Evolutionary conservation across 2,797 vertebrate species (phyloP).

Genomic region (Oreonectes daqikongensis): DNA sequence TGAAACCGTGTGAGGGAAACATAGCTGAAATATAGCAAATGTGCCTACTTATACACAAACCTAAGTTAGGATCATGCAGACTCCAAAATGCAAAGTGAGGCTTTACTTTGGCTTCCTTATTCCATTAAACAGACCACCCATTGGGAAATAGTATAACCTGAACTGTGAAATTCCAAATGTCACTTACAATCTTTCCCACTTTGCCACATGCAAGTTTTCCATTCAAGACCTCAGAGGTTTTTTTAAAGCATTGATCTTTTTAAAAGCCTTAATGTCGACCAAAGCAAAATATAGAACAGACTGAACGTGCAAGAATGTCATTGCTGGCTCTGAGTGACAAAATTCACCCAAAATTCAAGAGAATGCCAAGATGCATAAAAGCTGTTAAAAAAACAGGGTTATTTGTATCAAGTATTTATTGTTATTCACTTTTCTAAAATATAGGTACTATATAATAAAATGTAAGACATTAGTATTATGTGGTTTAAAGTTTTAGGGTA

Average conservation of each 20-base stretch:
- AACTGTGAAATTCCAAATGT: constrained; percentile 48
- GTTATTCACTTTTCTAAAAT: too few species aligned
- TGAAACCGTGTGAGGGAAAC: not conserved
- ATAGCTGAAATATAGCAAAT: constrained; percentile 10
- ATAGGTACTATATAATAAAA: too few species aligned
- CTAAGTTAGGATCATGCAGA: constrained; percentile 3
- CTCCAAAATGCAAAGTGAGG: not conserved
- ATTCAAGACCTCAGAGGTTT: not conserved
- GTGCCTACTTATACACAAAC: constrained; percentile 11
- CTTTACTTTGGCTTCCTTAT: not conserved
- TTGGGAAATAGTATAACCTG: constrained; percentile 48
- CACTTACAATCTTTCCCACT: constrained; percentile 20
- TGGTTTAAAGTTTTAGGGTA: too few species aligned
- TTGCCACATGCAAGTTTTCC: not conserved
- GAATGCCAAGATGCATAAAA: too few species aligned
- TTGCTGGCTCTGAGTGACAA: too few species aligned
- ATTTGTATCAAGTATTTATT: too few species aligned
- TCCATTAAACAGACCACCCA: constrained; percentile 45
- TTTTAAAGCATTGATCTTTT: not conserved
- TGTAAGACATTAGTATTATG: too few species aligned
- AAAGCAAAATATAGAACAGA: not conserved
- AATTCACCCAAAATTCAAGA: too few species aligned
- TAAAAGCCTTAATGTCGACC: not conserved
- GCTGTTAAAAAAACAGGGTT: too few species aligned
- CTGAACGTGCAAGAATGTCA: not conserved